Conservation (phyloP, 2,113 vertebrate species). For the Gyps fulvus region DNA sequence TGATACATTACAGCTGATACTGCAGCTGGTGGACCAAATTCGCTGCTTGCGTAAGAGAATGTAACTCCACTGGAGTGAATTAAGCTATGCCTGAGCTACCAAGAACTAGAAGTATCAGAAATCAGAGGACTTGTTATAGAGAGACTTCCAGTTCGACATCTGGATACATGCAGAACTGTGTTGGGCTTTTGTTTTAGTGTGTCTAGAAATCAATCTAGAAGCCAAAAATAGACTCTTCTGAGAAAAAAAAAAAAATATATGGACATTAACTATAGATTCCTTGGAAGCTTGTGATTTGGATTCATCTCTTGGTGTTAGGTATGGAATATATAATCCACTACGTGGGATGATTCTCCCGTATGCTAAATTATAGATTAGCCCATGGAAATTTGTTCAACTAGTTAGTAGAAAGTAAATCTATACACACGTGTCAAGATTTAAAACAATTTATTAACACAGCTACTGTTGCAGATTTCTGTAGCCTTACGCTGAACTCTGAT, state of each 20-base stretch:
- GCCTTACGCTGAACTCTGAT: background rate
- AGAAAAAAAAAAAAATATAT: background rate
- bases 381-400: background rate
- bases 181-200: background rate
- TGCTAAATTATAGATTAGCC: background rate
- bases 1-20: background rate
- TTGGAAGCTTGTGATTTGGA: background rate
- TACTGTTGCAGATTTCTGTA: background rate
- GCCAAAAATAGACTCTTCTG: background rate
- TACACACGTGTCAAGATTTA: background rate
- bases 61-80: background rate
- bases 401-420: background rate
- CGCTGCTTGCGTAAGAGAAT: background rate
- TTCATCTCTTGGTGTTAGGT: background rate
- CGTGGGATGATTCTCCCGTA: background rate
- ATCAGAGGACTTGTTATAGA: background rate
- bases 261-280: background rate
- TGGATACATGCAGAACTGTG: background rate
- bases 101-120: background rate
- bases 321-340: background rate
- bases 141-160: background rate
- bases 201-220: background rate
- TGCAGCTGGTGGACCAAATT: background rate
- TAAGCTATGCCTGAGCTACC: background rate
- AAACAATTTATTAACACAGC: background rate